Evolutionary conservation across 2,797 vertebrate species (phyloP).

Genomic region (Melanotaenia nigrans): DNA sequence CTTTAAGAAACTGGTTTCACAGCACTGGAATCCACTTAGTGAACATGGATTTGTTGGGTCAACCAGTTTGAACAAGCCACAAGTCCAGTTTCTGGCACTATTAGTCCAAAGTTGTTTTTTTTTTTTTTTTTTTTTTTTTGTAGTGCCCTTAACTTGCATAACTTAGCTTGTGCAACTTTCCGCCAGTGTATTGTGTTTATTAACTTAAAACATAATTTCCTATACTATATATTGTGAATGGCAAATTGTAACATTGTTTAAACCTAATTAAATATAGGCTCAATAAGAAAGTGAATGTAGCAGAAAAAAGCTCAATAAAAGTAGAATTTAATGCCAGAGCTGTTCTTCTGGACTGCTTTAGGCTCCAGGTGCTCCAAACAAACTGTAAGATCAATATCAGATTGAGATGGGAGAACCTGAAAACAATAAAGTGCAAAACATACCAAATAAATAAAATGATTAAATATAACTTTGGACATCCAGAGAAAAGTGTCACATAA

Average conservation of each 20-base stretch:
- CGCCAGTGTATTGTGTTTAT: no score
- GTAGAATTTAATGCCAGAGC: not conserved
- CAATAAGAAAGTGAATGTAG: not conserved
- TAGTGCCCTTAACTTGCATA: no score
- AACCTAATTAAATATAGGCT: not conserved
- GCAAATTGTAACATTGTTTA: not conserved
- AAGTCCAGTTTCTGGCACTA: not conserved
- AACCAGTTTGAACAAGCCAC: not conserved
- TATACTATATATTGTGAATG: not conserved
- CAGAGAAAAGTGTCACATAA: no score
- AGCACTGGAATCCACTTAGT: not conserved
- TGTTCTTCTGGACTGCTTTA: not conserved
- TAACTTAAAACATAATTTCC: not conserved
- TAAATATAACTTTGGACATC: no score
- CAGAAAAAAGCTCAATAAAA: not conserved
- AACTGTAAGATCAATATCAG: not conserved
- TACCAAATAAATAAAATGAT: not conserved
- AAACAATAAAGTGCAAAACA: not conserved
- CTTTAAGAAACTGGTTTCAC: not conserved
- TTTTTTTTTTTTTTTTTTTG: not conserved
- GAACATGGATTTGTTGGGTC: no score
- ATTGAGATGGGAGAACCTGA: not conserved
- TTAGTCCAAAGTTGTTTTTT: not conserved
- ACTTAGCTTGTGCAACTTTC: no score
- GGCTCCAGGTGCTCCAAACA: not conserved